Evolutionary conservation across 2,888 invertebrate species (phyloP), one percentile per base, ranked within the genome.

Genomic region (Aleiodes testaceus): DNA sequence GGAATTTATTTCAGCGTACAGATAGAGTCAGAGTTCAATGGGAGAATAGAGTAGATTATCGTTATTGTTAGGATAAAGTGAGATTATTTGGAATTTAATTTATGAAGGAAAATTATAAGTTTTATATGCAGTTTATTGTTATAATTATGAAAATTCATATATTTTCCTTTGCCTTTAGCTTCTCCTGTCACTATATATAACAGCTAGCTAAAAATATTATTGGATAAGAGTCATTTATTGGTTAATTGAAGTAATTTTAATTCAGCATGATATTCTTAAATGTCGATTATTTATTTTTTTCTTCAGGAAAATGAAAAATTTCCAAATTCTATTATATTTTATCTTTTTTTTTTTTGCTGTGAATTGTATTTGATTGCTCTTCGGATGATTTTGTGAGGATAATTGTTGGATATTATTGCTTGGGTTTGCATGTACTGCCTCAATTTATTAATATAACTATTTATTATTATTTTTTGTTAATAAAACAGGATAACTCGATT

Each of bases 161-260:
- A 83, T 86, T 87, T 83, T 77, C 85, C 87, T 87, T 72, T 87
- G 86, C 86, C 87, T 86, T n/a, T 55, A 87, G 86, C 87, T 87
- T 87, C 87, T 87, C 87, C 87, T 87, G 87, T 87, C 87, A 87
- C 87, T 87, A 87, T 84, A 78, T 85, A 85, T 87, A 87, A 87
- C 86, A 85, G 86, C 87, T 86, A 87, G 86, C 85, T 84, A 82
- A 63, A 53, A 53, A 45, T 63, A 45, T 63, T 26, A 26, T 26
- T 26, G 26, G 20, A 63, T 14, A 63, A 44, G 14, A 20, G 44
- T 63, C 59, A 18, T 66, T 73, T 69, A 72, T 72, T 49, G 14
- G 44, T 26, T 74, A 44, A 72, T 63, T 47, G 49, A 66, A 14
- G 84, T 86, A 81, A 85, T 63, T 63, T 45, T 63, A 45, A 20